Evolutionary conservation across 2,888 invertebrate species (phyloP).

Genomic region (Megalurothrips usitatus): DNA sequence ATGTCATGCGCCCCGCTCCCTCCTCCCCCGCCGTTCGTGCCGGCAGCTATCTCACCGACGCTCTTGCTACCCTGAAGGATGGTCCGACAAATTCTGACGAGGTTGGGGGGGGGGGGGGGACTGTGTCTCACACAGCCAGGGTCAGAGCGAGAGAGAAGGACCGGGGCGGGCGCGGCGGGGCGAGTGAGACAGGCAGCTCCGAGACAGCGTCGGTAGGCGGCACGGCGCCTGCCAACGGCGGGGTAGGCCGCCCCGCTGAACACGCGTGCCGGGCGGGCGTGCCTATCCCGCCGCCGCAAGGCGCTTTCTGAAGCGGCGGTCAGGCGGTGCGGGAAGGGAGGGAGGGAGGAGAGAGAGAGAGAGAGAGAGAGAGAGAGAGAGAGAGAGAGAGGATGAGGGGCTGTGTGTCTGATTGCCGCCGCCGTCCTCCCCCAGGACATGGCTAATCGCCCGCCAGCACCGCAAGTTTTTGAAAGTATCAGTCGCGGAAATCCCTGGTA

Average conservation of each 20-base stretch:
- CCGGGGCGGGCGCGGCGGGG: background rate
- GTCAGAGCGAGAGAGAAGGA: background rate
- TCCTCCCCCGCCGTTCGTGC: no score
- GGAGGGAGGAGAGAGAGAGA: background rate
- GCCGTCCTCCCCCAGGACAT: constrained; percentile 3
- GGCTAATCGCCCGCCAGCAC: background rate
- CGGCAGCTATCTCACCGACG: no score
- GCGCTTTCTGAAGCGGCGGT: background rate
- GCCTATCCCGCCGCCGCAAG: background rate
- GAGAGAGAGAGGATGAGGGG: background rate
- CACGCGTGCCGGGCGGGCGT: no score
- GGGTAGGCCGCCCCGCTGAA: background rate
- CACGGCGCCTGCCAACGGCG: background rate
- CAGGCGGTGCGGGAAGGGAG: background rate
- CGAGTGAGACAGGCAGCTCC: no score
- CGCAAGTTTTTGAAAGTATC: background rate
- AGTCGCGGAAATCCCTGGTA: background rate
- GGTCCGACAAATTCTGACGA: no score
- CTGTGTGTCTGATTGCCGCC: constrained; percentile 31
- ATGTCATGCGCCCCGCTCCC: no score
- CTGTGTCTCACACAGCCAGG: no score
- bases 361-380: no score
- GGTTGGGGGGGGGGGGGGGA: no score
- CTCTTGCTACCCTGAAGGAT: no score
- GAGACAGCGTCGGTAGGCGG: no score